Evolutionary conservation across 1,140 invertebrate genomes (phyloP), one percentile per base, ranked within the genome.

Genomic region (Trachelipus rathkii): DNA sequence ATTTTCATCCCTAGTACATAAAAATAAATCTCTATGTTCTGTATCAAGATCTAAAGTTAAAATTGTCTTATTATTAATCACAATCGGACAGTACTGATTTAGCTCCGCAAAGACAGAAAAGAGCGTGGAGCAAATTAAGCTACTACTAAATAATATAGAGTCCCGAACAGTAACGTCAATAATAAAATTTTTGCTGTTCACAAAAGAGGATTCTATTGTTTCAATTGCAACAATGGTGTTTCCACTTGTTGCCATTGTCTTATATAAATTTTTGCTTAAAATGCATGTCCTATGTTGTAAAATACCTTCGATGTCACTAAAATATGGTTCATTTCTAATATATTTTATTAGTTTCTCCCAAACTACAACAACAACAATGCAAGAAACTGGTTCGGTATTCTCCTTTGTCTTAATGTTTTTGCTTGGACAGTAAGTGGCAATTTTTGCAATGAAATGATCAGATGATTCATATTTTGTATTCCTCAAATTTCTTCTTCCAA

Each of bases 1-100:
- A 60, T 60, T 60, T 19, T 8, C 50, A 60, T 60, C 50, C 8
- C 50, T 60, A 60, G 19, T 60, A 13, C 11, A 15, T 8, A 60
- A 15, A 15, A 60, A 73, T 10, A 78, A 44, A 76, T 78, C 77
- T 43, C 70, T 8, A 10, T 6, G 13, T 21, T 71, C 68, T 6
- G 33, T 46, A 60, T 72, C 60, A 50, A 72, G 11, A 11, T 66
- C 43, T 15, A 78, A 44, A 44, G 66, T 72, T 7, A 78, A 10
- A 45, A 78, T 45, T 24, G 71, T 73, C 19, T 50, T 70, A 21
- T 45, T 24, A 76, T 78, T 78, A n/a, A 78, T 68, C n/a, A 78
- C 44, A 8, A 78, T 74, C 2, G 60, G 19, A 13, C 21, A 73
- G 7, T 73, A 45, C 7, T 78, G 46, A 50, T 46, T 68, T 10